Percentiles rank a stretch among this genome's conserved stretches.
These are phyloP conservation scores for Lindbergichthys nudifrons DNA, from an alignment of 2,797 vertebrate species.

Conservation along the genomic window DNA sequence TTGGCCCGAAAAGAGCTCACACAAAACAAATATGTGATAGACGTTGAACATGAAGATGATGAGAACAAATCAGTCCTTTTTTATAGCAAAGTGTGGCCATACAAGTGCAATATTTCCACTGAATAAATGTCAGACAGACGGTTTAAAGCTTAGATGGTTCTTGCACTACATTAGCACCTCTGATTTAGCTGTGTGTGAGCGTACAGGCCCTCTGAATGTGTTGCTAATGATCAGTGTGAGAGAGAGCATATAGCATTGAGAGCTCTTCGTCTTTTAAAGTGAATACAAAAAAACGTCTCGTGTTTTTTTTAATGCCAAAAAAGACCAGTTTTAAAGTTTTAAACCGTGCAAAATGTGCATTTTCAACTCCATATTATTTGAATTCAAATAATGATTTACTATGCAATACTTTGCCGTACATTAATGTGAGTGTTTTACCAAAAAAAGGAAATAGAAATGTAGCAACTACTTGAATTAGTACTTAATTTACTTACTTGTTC, in stretches of 20 bases:
- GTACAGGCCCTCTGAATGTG: conserved; percentile 3
- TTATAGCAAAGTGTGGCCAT: background rate
- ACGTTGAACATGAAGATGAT: background rate
- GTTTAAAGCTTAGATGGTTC: background rate
- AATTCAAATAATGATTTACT: background rate
- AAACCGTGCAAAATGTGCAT: too few relatives aligned
- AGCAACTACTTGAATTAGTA: background rate
- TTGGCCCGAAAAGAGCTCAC: conserved; percentile 30
- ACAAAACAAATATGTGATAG: background rate
- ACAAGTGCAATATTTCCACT: too few relatives aligned
- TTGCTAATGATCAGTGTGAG: background rate
- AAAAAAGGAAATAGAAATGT: background rate
- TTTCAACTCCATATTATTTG: background rate
- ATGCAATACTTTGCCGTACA: background rate
- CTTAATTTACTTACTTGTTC: background rate
- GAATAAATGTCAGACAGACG: background rate
- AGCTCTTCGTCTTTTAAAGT: background rate
- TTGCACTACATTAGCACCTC: background rate
- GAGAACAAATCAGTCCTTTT: background rate
- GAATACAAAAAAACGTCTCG: background rate
- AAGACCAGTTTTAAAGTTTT: background rate
- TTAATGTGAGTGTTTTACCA: background rate
- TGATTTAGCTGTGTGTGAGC: background rate
- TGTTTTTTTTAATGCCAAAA: background rate
- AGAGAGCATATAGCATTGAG: background rate